These are phyloP conservation scores for Rotaria sp. DNA, from an alignment of 2,888 invertebrate species.

Conservation along the genomic window DNA sequence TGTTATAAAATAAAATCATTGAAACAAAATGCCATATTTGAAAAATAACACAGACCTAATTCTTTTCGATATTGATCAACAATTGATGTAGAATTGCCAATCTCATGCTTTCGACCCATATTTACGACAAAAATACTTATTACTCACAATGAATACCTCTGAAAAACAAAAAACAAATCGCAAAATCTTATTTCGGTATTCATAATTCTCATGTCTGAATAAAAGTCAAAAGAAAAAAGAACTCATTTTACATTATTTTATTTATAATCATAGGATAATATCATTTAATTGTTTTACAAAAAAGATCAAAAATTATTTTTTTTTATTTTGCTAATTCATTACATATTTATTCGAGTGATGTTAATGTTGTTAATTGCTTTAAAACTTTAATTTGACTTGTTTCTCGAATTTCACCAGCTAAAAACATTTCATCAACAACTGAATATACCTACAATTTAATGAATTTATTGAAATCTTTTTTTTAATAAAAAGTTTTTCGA, in stretches of 20 bases:
- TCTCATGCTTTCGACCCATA: conserved; percentile 3
- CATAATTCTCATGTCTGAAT: too few relatives aligned
- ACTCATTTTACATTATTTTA: too few relatives aligned
- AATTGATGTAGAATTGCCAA: background rate
- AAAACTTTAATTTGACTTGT: conserved; percentile 98
- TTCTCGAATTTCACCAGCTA: conserved; percentile 95
- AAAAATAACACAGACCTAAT: background rate
- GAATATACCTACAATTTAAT: conserved; percentile 72
- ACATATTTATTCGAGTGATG: conserved; percentile 72
- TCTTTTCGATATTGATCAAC: conserved; percentile 21
- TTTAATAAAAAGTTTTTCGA: background rate
- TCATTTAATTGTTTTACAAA: too few relatives aligned
- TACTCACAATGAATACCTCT: too few relatives aligned
- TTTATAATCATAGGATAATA: too few relatives aligned
- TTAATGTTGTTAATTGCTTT: conserved; percentile 91
- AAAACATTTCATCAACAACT: conserved; percentile 98
- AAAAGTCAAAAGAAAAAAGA: too few relatives aligned
- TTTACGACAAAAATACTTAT: too few relatives aligned
- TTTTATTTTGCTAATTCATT: background rate
- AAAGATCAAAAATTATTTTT: background rate
- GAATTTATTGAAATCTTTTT: background rate
- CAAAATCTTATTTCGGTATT: too few relatives aligned
- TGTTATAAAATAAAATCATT: background rate
- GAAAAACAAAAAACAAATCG: too few relatives aligned
- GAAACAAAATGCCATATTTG: background rate